These are phyloP conservation scores for Callipepla californica DNA, from an alignment of 2,113 vertebrate species.

Conservation along the genomic window DNA sequence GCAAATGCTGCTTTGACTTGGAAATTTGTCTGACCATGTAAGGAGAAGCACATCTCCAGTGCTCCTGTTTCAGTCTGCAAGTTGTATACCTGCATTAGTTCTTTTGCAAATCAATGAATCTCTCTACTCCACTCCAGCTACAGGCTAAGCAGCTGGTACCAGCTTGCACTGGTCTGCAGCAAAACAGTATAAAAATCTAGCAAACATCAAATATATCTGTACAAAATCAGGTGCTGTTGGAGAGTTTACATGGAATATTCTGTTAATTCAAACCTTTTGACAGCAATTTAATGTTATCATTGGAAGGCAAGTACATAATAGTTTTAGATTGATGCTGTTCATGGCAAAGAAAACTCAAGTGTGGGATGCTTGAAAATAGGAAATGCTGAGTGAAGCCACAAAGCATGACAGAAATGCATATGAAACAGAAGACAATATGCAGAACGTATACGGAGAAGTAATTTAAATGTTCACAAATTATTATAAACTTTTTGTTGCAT, in stretches of 20 bases:
- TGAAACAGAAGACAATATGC: conserved; percentile 21
- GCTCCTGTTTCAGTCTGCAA: neutral
- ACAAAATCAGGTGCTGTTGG: neutral
- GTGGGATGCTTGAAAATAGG: neutral
- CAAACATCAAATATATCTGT: neutral
- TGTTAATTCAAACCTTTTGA: neutral
- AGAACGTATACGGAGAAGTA: neutral
- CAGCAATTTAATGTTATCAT: neutral
- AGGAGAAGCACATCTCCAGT: neutral
- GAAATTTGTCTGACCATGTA: fast-evolving
- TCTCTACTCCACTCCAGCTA: neutral
- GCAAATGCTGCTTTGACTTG: fast-evolving
- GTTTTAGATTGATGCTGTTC: neutral
- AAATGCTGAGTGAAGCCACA: neutral
- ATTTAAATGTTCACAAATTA: conserved; percentile 31
- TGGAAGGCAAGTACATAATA: fast-evolving
- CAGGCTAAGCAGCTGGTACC: neutral
- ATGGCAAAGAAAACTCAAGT: neutral
- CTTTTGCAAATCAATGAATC: fast-evolving
- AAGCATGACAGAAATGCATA: neutral
- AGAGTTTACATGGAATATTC: neutral
- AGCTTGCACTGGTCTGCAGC: neutral
- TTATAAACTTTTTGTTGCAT: conserved; percentile 30
- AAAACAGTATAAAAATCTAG: neutral
- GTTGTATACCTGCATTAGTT: fast-evolving